phyloP scores from a whole-genome alignment of 2,797 vertebrate species.

The Masticophis lateralis region DNA sequence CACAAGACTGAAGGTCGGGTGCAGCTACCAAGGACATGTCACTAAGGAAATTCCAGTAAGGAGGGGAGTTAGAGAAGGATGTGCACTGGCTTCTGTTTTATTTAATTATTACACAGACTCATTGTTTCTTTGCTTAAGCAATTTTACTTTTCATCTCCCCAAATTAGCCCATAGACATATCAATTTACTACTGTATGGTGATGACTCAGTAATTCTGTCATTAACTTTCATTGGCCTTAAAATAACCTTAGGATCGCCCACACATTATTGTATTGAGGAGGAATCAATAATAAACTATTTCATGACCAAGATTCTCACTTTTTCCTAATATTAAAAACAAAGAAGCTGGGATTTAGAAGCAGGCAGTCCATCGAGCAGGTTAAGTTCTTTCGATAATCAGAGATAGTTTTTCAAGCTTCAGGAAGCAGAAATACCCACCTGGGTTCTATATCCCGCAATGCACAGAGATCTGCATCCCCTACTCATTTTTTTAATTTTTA shows the following conservation, averaged over 20 bases:
- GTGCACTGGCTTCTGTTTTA: neutral
- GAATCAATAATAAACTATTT: neutral
- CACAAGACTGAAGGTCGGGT: neutral
- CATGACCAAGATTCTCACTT: neutral
- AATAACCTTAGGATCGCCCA: neutral
- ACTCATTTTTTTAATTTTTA: neutral
- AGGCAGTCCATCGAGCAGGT: neutral
- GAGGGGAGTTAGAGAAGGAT: neutral
- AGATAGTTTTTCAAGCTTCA: neutral
- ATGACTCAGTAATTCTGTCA: neutral
- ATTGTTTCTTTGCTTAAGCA: neutral
- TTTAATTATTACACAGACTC: neutral
- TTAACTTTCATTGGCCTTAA: neutral
- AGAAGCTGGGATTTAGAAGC: neutral
- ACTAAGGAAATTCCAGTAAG: neutral
- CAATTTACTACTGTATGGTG: neutral
- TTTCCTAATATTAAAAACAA: neutral
- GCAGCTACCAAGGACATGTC: neutral
- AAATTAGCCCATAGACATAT: neutral
- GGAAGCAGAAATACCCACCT: neutral
- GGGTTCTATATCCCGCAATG: neutral
- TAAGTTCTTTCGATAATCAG: neutral
- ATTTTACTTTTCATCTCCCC: neutral
- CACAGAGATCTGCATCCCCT: neutral
- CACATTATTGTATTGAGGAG: neutral